phyloP scores from a whole-genome alignment of 1,140 invertebrate species.

The Oppia nitens region DNA sequence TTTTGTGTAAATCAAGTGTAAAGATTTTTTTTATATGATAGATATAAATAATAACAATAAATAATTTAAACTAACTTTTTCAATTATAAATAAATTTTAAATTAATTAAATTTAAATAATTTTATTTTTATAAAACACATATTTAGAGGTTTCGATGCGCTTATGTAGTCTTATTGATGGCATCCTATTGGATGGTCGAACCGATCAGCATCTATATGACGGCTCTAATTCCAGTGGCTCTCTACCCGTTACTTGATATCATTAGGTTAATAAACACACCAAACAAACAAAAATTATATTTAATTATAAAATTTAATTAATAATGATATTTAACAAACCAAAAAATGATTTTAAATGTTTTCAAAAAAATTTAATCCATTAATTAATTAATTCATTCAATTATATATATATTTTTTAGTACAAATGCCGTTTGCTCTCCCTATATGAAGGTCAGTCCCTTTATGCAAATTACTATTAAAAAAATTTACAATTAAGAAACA shows the following conservation, averaged over 20 bases:
- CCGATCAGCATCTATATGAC: slow-evolving; percentile 61
- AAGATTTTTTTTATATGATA: too few species aligned
- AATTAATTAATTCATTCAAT: too few species aligned
- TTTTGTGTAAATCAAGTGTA: too few species aligned
- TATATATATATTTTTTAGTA: slow-evolving; percentile 13
- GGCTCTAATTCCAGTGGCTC: slow-evolving; percentile 57
- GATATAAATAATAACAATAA: too few species aligned
- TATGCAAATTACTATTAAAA: too few species aligned
- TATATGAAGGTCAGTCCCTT: slow-evolving; percentile 60
- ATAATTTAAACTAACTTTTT: too few species aligned
- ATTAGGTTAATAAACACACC: slow-evolving; percentile 18
- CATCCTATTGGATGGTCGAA: slow-evolving; percentile 33
- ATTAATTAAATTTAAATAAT: neutral
- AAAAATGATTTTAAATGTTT: neutral
- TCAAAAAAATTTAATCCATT: slow-evolving; percentile 18
- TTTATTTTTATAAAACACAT: neutral
- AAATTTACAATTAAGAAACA: too few species aligned
- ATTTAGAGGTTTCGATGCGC: slow-evolving; percentile 14
- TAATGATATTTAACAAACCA: slow-evolving; percentile 13
- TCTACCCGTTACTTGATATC: slow-evolving; percentile 59
- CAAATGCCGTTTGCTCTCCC: slow-evolving; percentile 25
- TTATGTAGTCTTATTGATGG: slow-evolving; percentile 23
- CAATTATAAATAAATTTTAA: too few species aligned
- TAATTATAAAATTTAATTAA: slow-evolving; percentile 20
- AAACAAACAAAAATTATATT: neutral